Evolutionary conservation across 2,113 vertebrate species (phyloP), one percentile per base, ranked within the genome.

Genomic region (Okapia johnstoni): DNA sequence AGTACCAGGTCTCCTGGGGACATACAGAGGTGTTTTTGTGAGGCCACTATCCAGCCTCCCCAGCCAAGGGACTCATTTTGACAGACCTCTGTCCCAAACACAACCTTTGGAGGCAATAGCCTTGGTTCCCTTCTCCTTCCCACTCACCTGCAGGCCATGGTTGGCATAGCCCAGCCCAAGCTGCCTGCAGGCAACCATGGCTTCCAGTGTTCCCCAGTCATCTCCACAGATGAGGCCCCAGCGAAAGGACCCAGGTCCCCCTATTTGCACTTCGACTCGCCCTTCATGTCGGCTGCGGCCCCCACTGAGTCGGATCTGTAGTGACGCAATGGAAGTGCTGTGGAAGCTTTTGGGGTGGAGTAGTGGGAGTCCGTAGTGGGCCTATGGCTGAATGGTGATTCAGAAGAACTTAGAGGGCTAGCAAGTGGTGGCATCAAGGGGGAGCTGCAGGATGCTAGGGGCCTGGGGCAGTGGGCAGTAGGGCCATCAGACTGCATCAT

Each of bases 1-100:
- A 99, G 98, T 99, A 99, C 99, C 99, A 99, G 0, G 99, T 99
- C 98, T 99, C 99, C 99, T 99, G 99, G 73, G 70, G 94, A 97
- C 11, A 85, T 3, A 81, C 1, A 57, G 1, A 58, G 26, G 12
- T 33, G 33, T 93, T 89, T 76, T 5, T 46, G 40, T 97, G 61
- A 97, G 93, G 79, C 3, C 86, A 57, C 33, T 46, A 57, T 36
- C 84, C 40, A 95, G 89, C 70, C n/a, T 92, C 48, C 17, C 58
- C 48, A 90, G 66, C 48, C 66, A 54, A 25, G 55, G 63, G 55
- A 80, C 60, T 58, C 54, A 80, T 61, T 48, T 70, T 81, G 79
- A n/a, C 9, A 77, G 86, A 46, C 43, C 88, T 90, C 40, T n/a
- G 25, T 54, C 66, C 43, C 14, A 57, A 43, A 26, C 93, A 73